These are phyloP conservation scores for Silurus asotus DNA, from an alignment of 2,113 vertebrate genomes.

Conservation along the genomic window DNA sequence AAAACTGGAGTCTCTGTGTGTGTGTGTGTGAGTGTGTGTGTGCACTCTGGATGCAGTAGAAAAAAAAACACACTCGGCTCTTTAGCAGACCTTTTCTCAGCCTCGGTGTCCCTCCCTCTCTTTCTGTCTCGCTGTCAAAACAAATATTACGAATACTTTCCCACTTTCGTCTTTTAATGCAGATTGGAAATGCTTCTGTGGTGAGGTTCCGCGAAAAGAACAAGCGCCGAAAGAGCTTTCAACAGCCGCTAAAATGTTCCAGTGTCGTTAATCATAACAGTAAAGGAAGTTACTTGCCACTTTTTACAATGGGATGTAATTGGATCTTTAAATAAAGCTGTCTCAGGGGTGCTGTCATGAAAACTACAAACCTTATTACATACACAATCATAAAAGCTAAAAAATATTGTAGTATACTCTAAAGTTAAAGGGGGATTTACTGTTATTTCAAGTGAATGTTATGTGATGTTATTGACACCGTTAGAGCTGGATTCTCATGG, in stretches of 20 bases:
- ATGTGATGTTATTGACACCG: too few species aligned
- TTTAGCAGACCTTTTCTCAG: not conserved
- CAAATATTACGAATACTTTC: constrained; percentile 30
- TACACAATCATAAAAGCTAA: too few species aligned
- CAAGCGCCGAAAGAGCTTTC: not conserved
- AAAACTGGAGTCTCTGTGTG: constrained; percentile 37
- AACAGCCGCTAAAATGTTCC: not conserved
- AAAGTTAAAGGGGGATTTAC: too few species aligned
- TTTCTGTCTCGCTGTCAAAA: constrained; percentile 27
- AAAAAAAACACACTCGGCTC: not conserved
- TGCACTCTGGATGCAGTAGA: constrained; percentile 18
- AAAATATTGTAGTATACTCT: too few species aligned
- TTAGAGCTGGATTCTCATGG: too few species aligned
- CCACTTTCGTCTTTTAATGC: not conserved
- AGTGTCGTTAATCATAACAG: not conserved
- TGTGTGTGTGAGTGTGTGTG: constrained; percentile 21
- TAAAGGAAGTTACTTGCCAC: not conserved
- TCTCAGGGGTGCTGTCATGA: not conserved
- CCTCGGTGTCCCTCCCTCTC: not conserved
- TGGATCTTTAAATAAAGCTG: not conserved
- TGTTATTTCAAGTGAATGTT: too few species aligned
- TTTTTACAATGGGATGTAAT: not conserved
- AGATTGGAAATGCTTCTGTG: constrained; percentile 19
- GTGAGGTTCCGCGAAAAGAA: constrained; percentile 7
- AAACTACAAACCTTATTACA: not conserved